These are phyloP conservation scores for Zaprionus kolodkinae DNA, from an alignment of 1,140 invertebrate species.

Conservation along the genomic window DNA sequence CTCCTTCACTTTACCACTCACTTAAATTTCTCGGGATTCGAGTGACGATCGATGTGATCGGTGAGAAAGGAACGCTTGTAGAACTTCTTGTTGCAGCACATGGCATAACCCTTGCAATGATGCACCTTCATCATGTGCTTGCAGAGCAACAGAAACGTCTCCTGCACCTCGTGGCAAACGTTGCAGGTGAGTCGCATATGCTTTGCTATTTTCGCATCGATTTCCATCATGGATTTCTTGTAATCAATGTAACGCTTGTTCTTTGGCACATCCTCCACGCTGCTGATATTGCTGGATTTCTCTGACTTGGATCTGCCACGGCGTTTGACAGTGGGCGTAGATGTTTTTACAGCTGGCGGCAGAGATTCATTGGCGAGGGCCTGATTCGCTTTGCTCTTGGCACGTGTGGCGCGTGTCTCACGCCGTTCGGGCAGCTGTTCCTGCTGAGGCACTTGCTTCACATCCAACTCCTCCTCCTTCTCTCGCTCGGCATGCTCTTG, in stretches of 20 bases:
- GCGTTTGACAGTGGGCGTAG: slow-evolving; percentile 9
- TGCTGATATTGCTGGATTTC: not conserved
- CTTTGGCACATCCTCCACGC: slow-evolving; percentile 12
- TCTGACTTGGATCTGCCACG: slow-evolving; percentile 20
- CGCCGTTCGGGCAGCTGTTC: slow-evolving; percentile 41
- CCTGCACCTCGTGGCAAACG: slow-evolving; percentile 59
- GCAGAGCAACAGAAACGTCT: slow-evolving; percentile 64
- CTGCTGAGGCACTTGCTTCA: not conserved
- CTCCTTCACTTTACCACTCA: slow-evolving; percentile 69
- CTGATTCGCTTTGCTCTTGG: slow-evolving; percentile 57
- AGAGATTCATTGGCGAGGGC: not conserved
- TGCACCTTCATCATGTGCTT: slow-evolving; percentile 71
- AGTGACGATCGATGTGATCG: slow-evolving; percentile 75
- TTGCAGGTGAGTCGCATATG: slow-evolving; percentile 76
- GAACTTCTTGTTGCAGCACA: slow-evolving; percentile 80
- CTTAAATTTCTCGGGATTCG: slow-evolving; percentile 77
- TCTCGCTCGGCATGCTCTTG: not conserved
- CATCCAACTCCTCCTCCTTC: not conserved
- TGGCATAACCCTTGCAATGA: slow-evolving; percentile 66
- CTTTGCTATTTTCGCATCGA: slow-evolving; percentile 69
- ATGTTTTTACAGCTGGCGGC: not conserved
- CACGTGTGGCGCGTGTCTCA: slow-evolving; percentile 52
- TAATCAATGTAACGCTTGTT: slow-evolving; percentile 61
- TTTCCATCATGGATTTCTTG: slow-evolving; percentile 69
- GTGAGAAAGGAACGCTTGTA: slow-evolving; percentile 73